phyloP scores from a whole-genome alignment of 2,113 vertebrate species.

The Dicerorhinus sumatrensis region DNA sequence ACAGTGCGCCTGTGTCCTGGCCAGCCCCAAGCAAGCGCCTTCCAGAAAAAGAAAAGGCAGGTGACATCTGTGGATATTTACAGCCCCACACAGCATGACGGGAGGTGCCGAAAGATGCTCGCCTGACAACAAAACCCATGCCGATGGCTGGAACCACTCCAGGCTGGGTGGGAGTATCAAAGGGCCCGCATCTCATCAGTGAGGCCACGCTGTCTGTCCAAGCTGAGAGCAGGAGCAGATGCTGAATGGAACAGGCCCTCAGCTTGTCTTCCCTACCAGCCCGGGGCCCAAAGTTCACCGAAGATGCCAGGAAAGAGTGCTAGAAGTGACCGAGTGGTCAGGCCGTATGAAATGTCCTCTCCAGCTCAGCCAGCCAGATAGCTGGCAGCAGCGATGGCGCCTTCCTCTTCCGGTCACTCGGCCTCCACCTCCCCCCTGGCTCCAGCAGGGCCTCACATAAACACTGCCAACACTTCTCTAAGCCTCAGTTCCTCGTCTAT shows the following conservation, averaged over 20 bases:
- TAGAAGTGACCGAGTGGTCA: conserved; percentile 52
- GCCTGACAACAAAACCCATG: conserved; percentile 53
- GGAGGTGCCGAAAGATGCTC: conserved; percentile 75
- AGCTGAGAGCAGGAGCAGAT: conserved; percentile 10
- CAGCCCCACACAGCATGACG: conserved; percentile 65
- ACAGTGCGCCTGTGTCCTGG: neutral
- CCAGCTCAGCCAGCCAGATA: neutral
- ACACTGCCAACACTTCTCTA: neutral
- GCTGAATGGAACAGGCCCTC: neutral
- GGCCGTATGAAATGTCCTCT: neutral
- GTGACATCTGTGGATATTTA: conserved; percentile 82
- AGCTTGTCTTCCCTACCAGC: neutral
- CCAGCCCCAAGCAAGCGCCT: neutral
- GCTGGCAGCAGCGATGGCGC: neutral
- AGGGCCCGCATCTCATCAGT: conserved; percentile 32
- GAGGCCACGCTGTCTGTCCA: neutral
- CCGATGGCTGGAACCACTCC: conserved; percentile 51
- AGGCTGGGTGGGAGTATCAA: conserved; percentile 54
- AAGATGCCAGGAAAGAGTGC: conserved; percentile 42
- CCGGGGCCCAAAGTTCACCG: neutral
- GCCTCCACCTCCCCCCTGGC: neutral
- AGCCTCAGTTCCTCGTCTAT: neutral
- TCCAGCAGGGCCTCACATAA: neutral
- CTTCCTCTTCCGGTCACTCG: neutral
- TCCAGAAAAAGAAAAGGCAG: conserved; percentile 67